phyloP scores from a whole-genome alignment of 1,140 invertebrate genomes.

The Antheraea pernyi region DNA sequence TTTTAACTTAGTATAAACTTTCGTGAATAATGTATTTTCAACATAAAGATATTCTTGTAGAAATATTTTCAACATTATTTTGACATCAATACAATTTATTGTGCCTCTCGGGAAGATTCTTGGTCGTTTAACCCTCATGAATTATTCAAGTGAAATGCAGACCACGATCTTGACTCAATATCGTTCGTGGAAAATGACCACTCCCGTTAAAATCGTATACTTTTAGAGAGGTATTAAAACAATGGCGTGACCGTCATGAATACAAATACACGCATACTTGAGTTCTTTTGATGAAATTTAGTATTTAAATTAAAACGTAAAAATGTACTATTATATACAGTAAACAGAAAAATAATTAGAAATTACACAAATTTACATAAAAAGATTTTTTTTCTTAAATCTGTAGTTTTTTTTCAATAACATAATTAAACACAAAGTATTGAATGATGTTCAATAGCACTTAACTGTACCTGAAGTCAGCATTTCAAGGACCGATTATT shows the following conservation, averaged over 20 bases:
- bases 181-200: slow-evolving; percentile 25
- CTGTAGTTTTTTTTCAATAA: background rate
- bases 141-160: slow-evolving; percentile 33
- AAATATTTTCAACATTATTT: background rate
- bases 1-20: no score
- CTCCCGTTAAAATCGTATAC: slow-evolving; percentile 23
- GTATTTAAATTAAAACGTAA: background rate
- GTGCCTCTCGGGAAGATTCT: slow-evolving; percentile 19
- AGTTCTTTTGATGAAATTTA: no score
- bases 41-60: background rate
- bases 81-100: slow-evolving; percentile 16
- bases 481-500: background rate
- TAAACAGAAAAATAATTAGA: no score
- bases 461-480: background rate
- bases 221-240: slow-evolving; percentile 15
- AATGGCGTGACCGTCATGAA: slow-evolving; percentile 3
- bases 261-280: background rate
- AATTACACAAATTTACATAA: no score
- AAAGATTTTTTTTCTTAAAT: no score
- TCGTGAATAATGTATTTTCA: no score
- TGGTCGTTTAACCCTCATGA: slow-evolving; percentile 36
- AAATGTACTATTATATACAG: no score
- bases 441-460: background rate
- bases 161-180: slow-evolving; percentile 30
- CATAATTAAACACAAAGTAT: background rate